Evolutionary conservation across 2,888 invertebrate genomes (phyloP).

Genomic region (Epinotia demarniana): DNA sequence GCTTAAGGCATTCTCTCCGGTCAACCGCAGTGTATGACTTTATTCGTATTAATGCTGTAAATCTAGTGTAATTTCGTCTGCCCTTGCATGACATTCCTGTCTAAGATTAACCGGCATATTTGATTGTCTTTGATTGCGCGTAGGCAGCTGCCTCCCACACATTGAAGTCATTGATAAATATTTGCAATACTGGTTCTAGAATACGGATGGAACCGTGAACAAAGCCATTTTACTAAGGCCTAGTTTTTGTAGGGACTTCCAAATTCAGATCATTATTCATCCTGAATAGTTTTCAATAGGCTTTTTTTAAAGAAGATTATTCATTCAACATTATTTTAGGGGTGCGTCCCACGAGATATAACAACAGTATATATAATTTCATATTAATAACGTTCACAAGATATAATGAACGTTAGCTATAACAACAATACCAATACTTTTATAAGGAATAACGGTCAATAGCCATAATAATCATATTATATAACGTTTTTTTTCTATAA

Average conservation of each 20-base stretch:
- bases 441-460: no score
- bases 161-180: constrained; percentile 2
- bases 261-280: background rate
- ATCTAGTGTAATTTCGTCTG: constrained; percentile 2
- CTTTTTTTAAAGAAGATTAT: no score
- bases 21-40: no score
- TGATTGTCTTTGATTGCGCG: constrained; percentile 29
- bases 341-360: no score
- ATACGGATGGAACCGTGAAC: background rate
- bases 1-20: no score
- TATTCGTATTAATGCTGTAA: background rate
- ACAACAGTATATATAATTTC: no score
- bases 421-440: no score
- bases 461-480: no score
- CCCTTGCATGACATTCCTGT: constrained; percentile 25
- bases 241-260: background rate
- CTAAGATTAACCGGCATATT: constrained; percentile 21
- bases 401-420: no score
- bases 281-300: background rate
- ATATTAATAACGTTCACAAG: no score
- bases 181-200: background rate
- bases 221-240: background rate
- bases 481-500: no score
- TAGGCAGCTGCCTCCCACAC: constrained; percentile 17
- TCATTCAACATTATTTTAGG: no score